Evolutionary conservation across 2,888 invertebrate species (phyloP).

Genomic region (Noctua comes): DNA sequence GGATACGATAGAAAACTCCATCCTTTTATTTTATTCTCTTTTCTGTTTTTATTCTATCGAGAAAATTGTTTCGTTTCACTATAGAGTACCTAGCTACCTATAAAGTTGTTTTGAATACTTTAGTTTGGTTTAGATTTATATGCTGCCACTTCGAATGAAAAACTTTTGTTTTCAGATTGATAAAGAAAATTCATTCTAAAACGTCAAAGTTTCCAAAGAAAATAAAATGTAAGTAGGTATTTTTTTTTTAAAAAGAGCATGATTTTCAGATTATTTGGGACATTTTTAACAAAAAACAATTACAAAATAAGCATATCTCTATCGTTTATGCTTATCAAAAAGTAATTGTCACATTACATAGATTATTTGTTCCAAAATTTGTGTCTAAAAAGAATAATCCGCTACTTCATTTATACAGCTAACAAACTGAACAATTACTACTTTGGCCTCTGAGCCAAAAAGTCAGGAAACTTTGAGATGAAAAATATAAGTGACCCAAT

Average conservation of each 20-base stretch:
- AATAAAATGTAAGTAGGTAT: background rate
- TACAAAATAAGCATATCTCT: background rate
- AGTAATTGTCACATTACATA: background rate
- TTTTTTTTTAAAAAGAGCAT: background rate
- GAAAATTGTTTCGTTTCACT: slow-evolving; percentile 81
- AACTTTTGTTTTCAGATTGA: background rate
- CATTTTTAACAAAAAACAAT: background rate
- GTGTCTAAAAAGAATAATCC: background rate
- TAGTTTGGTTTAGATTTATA: slow-evolving; percentile 25
- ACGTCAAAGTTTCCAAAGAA: background rate
- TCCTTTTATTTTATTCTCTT: slow-evolving; percentile 86
- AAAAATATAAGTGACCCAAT: slow-evolving; percentile 1
- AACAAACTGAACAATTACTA: background rate
- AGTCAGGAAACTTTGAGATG: background rate
- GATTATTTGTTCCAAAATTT: too few species aligned
- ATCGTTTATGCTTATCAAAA: background rate
- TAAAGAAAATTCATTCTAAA: background rate
- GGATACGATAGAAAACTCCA: slow-evolving; percentile 87
- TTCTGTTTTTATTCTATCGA: slow-evolving; percentile 84
- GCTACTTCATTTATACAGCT: background rate
- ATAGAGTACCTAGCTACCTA: slow-evolving; percentile 9
- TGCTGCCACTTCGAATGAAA: fast-evolving
- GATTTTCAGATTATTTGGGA: background rate
- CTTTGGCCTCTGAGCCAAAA: background rate
- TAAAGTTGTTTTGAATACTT: slow-evolving; percentile 39